Evolutionary conservation across 2,113 vertebrate genomes (phyloP).

Genomic region (Barnardius zonarius): DNA sequence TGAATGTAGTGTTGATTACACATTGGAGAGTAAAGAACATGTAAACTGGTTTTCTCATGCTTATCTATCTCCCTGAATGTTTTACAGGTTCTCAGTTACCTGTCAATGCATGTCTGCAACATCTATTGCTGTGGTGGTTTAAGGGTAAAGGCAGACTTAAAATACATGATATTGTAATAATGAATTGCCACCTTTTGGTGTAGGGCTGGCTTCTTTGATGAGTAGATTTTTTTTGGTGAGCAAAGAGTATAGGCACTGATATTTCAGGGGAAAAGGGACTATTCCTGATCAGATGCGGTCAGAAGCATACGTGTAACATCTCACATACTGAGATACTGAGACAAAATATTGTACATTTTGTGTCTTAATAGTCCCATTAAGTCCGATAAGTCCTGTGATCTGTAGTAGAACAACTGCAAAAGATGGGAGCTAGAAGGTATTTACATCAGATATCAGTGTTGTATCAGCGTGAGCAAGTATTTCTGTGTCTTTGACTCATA

Average conservation of each 20-base stretch:
- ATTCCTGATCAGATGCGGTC: neutral
- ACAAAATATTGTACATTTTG: neutral
- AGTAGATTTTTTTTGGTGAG: neutral
- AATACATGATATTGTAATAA: neutral
- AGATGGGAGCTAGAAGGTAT: neutral
- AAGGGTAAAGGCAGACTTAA: neutral
- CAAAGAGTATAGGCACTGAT: neutral
- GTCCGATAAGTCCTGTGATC: neutral
- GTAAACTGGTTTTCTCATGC: neutral
- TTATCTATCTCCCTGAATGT: neutral
- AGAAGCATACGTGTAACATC: neutral
- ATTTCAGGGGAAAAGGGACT: neutral
- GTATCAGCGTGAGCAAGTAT: neutral
- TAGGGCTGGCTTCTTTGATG: neutral
- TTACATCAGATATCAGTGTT: neutral
- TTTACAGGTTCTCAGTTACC: neutral
- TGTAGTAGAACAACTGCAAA: neutral
- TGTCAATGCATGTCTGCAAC: neutral
- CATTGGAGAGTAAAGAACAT: neutral
- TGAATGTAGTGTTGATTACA: neutral
- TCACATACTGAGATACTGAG: neutral
- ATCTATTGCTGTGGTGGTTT: slow-evolving; percentile 36
- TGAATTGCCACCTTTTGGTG: neutral
- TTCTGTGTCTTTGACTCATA: neutral
- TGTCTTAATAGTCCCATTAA: neutral